Percentiles rank a stretch among this genome's conserved stretches.
These are phyloP conservation scores for Lasioglossum albipes DNA, from an alignment of 1,140 invertebrate genomes.

Conservation along the genomic window DNA sequence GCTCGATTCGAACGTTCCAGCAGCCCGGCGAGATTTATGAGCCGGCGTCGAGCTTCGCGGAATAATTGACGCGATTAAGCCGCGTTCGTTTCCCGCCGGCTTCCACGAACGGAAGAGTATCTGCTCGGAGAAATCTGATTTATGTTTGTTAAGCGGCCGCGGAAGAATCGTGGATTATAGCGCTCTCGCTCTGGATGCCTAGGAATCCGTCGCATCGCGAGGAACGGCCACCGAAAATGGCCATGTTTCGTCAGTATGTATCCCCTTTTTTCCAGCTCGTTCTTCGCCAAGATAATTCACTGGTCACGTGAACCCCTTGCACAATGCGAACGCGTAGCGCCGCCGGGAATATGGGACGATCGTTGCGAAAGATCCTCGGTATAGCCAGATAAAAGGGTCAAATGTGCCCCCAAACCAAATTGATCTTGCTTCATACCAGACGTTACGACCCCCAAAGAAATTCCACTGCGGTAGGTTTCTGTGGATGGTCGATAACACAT, in stretches of 20 bases:
- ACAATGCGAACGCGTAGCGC: too few species aligned
- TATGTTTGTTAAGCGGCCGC: background rate
- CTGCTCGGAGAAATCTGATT: slow-evolving; percentile 8
- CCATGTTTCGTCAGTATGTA: background rate
- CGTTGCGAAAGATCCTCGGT: too few species aligned
- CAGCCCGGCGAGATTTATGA: slow-evolving; percentile 12
- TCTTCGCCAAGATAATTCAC: too few species aligned
- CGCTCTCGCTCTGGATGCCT: background rate
- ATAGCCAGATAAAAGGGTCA: too few species aligned
- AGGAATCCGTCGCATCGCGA: background rate
- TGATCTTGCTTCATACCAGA: too few species aligned
- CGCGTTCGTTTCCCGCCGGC: slow-evolving; percentile 18
- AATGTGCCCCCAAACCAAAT: too few species aligned
- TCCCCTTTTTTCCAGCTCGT: too few species aligned
- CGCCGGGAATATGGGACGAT: too few species aligned
- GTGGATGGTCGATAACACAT: too few species aligned
- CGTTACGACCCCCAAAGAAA: too few species aligned
- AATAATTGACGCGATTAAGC: slow-evolving; percentile 37
- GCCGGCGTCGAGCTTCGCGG: background rate
- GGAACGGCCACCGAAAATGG: background rate
- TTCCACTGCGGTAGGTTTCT: too few species aligned
- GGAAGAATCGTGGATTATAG: background rate
- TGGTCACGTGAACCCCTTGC: too few species aligned
- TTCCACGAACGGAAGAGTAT: background rate
- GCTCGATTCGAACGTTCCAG: background rate